These are phyloP conservation scores for Ecdyonurus torrentis DNA, from an alignment of 2,888 invertebrate species.

Conservation along the genomic window DNA sequence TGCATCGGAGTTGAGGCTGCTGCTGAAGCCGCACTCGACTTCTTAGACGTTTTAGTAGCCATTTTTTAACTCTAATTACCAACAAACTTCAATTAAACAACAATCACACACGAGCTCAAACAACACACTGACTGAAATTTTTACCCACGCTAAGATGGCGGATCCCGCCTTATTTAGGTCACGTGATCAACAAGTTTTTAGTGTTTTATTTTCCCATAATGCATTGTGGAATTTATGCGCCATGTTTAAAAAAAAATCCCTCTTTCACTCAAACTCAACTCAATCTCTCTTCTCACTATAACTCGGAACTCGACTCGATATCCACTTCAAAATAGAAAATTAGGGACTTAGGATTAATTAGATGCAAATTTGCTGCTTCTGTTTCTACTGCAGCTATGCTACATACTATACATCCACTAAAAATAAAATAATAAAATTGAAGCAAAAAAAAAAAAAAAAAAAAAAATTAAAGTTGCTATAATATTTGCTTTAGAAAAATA, in stretches of 20 bases:
- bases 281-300: too few species aligned
- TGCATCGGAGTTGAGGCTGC: slow-evolving; percentile 3
- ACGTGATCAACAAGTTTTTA: background rate
- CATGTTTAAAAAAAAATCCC: background rate
- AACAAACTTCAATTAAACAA: background rate
- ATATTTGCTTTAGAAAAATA: too few species aligned
- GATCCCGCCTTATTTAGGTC: background rate
- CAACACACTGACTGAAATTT: background rate
- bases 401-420: too few species aligned
- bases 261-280: too few species aligned
- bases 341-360: too few species aligned
- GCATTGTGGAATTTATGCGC: background rate
- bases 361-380: too few species aligned
- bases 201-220: background rate
- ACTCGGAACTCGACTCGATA: too few species aligned
- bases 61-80: background rate
- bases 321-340: too few species aligned
- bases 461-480: too few species aligned
- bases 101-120: background rate
- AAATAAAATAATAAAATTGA: too few species aligned
- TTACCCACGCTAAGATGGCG: slow-evolving; percentile 3
- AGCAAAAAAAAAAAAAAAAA: too few species aligned
- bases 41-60: slow-evolving; percentile 7
- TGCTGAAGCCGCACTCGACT: background rate
- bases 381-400: too few species aligned